Evolutionary conservation across 1,140 invertebrate species (phyloP), one percentile per base, ranked within the genome.

Genomic region (Drosophila auraria): DNA sequence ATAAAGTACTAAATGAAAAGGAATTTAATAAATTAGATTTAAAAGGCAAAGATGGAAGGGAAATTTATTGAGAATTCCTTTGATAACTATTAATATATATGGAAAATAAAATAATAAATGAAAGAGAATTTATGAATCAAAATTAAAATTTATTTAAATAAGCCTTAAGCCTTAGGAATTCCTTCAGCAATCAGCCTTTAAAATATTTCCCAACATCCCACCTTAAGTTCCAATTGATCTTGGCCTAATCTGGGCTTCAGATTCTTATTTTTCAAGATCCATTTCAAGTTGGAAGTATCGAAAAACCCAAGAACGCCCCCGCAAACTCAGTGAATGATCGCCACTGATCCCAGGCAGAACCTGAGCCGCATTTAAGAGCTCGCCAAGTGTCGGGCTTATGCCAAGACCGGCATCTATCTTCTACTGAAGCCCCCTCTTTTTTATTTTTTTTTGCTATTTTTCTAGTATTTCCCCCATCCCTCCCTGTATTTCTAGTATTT

Each of bases 351-450:
- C 12, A 30, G 1, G 1, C 12, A 23, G 25, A 47, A 9, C 40
- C 30, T 15, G 30, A 30, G 53, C 17, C 56, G 5, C 53, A 23
- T 33, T 30, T 61, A n/a, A 45, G 63, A 62, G 58, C 60, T 40
- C 14, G 57, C 57, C 38, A 62, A 44, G 62, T 65, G 38, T 44
- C 40, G 25, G 30, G 40, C 27, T 44, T 45, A 14, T 36, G 63
- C 20, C 5, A n/a, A 62, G 40, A n/a, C 27, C 40, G 27, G 47
- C 63, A 53, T 70, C 47, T 42, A 44, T 68, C 66, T 70, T 64
- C 49, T 36, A 11, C 11, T 12, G 33, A 36, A 36, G 33, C 33
- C 33, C 9, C 33, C 33, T 36, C 3, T 30, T 30, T 30, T 30
- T 30, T 27, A 2, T 27, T 27, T 27, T 3, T 5, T 27, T 27